Evolutionary conservation across 2,113 vertebrate genomes (phyloP).

Genomic region (Panurus biarmicus): DNA sequence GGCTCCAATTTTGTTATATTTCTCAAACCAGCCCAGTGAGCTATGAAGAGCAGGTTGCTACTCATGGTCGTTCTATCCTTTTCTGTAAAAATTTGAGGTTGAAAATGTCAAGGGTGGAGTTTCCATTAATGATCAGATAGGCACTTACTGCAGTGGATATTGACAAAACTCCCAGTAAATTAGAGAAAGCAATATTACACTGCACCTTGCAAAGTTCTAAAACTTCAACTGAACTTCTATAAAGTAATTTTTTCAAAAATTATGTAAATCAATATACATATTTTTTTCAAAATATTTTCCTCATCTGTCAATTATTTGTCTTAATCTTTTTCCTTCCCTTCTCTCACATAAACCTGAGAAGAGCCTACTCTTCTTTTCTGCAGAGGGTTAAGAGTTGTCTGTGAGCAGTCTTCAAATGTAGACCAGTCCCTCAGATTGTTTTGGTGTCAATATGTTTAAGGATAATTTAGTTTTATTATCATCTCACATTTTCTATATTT

Average conservation of each 20-base stretch:
- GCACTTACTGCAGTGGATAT: neutral
- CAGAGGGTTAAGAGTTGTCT: neutral
- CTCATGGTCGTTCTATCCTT: neutral
- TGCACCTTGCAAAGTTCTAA: neutral
- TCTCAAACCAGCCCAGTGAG: neutral
- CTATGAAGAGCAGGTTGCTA: neutral
- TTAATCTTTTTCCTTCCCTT: neutral
- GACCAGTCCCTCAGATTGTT: neutral
- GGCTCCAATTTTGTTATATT: neutral
- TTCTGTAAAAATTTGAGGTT: neutral
- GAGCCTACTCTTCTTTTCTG: neutral
- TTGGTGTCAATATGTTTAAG: neutral
- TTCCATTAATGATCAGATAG: neutral
- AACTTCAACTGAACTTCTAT: neutral
- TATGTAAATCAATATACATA: neutral
- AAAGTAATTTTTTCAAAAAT: neutral
- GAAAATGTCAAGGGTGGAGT: neutral
- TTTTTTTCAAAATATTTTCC: neutral
- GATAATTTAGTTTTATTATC: neutral
- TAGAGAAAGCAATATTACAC: neutral
- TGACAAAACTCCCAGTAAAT: neutral
- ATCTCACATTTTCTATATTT: neutral
- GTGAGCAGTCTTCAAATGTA: neutral
- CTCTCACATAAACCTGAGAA: neutral
- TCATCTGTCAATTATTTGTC: neutral